A percentile compares a stretch with the other conserved stretches of the same genome.
These are phyloP conservation scores for Eolophus roseicapilla DNA, from an alignment of 2,113 vertebrate genomes.

Conservation along the genomic window DNA sequence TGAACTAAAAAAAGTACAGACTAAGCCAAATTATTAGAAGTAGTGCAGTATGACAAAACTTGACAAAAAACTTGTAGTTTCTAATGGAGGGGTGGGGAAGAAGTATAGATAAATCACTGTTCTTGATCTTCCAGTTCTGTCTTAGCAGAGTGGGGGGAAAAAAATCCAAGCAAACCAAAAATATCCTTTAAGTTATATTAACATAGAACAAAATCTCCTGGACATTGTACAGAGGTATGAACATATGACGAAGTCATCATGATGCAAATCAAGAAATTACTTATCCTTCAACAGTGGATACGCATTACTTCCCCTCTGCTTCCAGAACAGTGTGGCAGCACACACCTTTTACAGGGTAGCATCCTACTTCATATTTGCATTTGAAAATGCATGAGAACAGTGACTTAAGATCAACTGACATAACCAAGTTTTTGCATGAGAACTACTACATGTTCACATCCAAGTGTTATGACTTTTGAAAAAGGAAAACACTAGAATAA, in stretches of 20 bases:
- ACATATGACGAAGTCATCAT: neutral
- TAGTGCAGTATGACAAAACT: neutral
- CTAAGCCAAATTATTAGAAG: neutral
- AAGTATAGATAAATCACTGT: neutral
- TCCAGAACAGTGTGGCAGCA: neutral
- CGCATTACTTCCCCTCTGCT: neutral
- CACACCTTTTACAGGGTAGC: neutral
- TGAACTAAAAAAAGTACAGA: neutral
- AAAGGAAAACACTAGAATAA: neutral
- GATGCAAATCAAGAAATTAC: neutral
- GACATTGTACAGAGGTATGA: neutral
- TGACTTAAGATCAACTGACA: neutral
- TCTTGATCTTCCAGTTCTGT: neutral
- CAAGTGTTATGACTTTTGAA: neutral
- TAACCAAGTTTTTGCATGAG: neutral
- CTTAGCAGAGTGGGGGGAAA: neutral
- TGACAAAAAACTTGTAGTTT: neutral
- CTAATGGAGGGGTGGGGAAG: rapidly evolving
- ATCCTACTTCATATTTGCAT: neutral
- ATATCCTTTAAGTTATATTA: neutral
- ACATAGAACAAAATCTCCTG: neutral
- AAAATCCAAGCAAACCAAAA: neutral
- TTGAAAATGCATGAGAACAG: neutral
- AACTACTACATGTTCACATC: neutral
- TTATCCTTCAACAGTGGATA: neutral